phyloP scores from a whole-genome alignment of 2,113 vertebrate species.

The Nerophis lumbriciformis region DNA sequence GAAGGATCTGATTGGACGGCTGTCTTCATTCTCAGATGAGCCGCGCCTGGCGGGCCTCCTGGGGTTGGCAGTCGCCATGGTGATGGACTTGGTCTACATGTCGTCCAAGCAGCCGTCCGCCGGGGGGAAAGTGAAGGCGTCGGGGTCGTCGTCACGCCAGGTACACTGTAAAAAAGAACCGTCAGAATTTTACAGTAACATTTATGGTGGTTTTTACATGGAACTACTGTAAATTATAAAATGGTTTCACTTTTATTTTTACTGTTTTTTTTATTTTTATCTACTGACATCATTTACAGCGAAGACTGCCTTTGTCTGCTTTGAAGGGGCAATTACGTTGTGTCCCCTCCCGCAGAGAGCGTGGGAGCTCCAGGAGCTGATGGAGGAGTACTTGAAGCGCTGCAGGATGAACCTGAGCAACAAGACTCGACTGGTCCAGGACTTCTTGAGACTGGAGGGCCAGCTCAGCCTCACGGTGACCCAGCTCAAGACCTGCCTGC shows the following conservation, averaged over 20 bases:
- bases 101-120: slow-evolving; percentile 28
- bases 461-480: slow-evolving; percentile 62
- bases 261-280: too few relatives aligned
- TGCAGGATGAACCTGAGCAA: slow-evolving; percentile 55
- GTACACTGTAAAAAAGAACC: slow-evolving; percentile 17
- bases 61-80: slow-evolving; percentile 56
- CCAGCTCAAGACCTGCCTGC: slow-evolving; percentile 58
- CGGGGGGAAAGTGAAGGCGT: slow-evolving; percentile 30
- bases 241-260: too few relatives aligned
- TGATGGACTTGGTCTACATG: slow-evolving; percentile 57
- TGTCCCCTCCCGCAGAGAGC: slow-evolving; percentile 34
- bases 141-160: slow-evolving; percentile 40
- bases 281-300: too few relatives aligned
- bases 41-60: slow-evolving; percentile 56
- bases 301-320: too few relatives aligned
- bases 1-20: slow-evolving; percentile 58
- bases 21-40: slow-evolving; percentile 59
- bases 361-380: slow-evolving; percentile 58
- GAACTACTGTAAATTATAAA: too few relatives aligned
- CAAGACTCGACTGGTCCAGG: slow-evolving; percentile 42
- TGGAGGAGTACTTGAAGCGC: slow-evolving; percentile 70
- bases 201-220: too few relatives aligned
- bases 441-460: slow-evolving; percentile 52
- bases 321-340: not conserved
- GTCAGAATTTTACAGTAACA: too few relatives aligned